Conservation (phyloP, 2,113 vertebrate species). For the Procavia capensis region DNA sequence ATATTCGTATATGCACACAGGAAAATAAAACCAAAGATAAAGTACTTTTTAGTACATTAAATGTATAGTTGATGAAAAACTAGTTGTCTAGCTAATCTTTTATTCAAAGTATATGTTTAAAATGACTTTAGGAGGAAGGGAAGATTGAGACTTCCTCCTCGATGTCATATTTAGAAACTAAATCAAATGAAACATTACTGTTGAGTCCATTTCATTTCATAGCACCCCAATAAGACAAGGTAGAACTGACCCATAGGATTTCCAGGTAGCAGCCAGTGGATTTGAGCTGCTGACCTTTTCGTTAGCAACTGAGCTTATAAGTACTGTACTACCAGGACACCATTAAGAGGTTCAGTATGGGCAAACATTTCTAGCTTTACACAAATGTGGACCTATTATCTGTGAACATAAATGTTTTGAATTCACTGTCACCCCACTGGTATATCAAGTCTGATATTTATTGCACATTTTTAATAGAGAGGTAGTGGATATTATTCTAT, state of each 20-base stretch:
- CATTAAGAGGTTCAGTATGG: neutral
- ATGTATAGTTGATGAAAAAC: conserved; percentile 28
- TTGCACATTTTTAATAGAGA: conserved; percentile 18
- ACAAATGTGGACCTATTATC: conserved; percentile 43
- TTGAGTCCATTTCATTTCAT: no score
- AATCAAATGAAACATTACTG: no score
- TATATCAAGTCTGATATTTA: conserved; percentile 39
- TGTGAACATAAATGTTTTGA: conserved; percentile 53
- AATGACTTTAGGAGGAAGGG: neutral
- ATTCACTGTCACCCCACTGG: neutral
- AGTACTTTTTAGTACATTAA: neutral
- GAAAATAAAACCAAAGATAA: conserved; percentile 27
- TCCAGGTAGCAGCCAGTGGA: no score
- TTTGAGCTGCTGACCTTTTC: no score
- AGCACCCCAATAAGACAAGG: no score
- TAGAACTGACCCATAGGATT: no score
- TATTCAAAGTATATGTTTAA: conserved; percentile 43
- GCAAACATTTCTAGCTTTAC: neutral
- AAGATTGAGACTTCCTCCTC: conserved; percentile 10
- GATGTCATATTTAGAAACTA: conserved; percentile 31
- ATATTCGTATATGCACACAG: neutral
- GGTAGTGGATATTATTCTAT: neutral
- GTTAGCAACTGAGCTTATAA: no score
- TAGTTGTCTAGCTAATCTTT: neutral
- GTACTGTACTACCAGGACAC: no score